Evolutionary conservation across 2,113 vertebrate genomes (phyloP), one percentile per base, ranked within the genome.

Genomic region (Gorilla gorilla): DNA sequence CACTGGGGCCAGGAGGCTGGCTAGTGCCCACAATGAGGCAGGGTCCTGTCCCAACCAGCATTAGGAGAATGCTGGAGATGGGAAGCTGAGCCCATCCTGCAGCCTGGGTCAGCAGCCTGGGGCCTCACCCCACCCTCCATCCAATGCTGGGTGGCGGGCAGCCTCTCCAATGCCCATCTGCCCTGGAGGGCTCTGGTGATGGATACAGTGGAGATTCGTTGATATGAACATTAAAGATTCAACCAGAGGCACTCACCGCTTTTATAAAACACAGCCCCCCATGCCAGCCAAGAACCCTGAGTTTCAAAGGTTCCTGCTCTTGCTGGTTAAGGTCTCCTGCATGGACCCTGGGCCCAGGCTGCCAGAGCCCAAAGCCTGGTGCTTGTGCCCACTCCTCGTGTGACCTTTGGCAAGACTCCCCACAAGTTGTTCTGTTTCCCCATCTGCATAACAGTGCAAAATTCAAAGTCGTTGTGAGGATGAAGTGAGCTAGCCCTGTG

Each of bases 311-410:
- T 27, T 64, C 27, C 27, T 64, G 32, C 4, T 35, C 27, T 68
- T 45, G 6, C 38, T 35, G 48, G 30, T 14, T 35, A 32, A 50
- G 23, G 52, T 13, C 61, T 64, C 61, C 61, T 32, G 32, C 4
- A 0, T 0, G 1, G 16, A 13, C 11, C 3, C 73, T 8, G 5
- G 35, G 50, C n/a, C 66, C 38, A 6, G 13, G 2, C 7, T 0
- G 14, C 22, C 70, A 1, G 48, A 70, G 30, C 59, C 7, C 8
- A 5, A 25, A 48, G 27, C 52, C 35, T 10, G 40, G 27, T 1
- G 9, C 45, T 40, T 25, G 61, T 57, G n/a, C 43, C 50, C 4
- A 0, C 30, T 25, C 32, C 68, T 70, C 12, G 8, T 4, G 27
- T 6, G 27, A 64, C 12, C 5, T 13, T 2, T 14, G 55, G 72